Conservation (phyloP, 2,797 vertebrate genomes). For the Tadarida brasiliensis region DNA sequence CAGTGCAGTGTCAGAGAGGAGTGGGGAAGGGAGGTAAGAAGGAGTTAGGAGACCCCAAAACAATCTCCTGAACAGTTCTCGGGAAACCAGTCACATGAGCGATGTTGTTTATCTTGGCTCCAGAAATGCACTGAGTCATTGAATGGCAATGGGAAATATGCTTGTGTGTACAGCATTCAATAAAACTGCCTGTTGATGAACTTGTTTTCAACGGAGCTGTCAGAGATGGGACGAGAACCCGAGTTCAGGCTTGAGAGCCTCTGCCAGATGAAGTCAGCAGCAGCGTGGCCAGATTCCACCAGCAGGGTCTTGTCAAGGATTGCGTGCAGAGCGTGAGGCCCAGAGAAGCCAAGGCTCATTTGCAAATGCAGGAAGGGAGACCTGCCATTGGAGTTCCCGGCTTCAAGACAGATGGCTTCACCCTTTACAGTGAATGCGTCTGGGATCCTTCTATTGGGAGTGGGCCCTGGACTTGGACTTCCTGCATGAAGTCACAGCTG, state of each 20-base stretch:
- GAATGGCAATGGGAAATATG: constrained; percentile 54
- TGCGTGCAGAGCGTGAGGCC: constrained; percentile 12
- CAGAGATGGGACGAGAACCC: constrained; percentile 63
- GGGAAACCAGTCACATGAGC: background rate
- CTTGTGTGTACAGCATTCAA: constrained; percentile 33
- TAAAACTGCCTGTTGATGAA: constrained; percentile 66
- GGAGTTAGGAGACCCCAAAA: background rate
- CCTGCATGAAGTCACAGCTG: background rate
- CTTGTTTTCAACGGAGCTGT: constrained; percentile 63
- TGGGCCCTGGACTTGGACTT: background rate
- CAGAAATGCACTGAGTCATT: constrained; percentile 48
- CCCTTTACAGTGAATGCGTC: background rate
- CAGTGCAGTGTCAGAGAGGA: background rate
- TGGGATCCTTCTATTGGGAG: background rate
- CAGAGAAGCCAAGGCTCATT: constrained; percentile 22
- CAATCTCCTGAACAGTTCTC: background rate
- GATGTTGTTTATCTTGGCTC: constrained; percentile 71
- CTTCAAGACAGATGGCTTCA: constrained; percentile 5
- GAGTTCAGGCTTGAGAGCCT: constrained; percentile 24
- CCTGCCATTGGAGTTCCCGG: background rate
- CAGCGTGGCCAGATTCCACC: constrained; percentile 26
- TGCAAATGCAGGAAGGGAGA: constrained; percentile 45
- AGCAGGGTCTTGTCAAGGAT: constrained; percentile 75
- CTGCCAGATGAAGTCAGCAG: constrained; percentile 63
- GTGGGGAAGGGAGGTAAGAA: background rate